phyloP scores from a whole-genome alignment of 92 coral and sea anemone genomes.

The Heteractis magnifica region DNA sequence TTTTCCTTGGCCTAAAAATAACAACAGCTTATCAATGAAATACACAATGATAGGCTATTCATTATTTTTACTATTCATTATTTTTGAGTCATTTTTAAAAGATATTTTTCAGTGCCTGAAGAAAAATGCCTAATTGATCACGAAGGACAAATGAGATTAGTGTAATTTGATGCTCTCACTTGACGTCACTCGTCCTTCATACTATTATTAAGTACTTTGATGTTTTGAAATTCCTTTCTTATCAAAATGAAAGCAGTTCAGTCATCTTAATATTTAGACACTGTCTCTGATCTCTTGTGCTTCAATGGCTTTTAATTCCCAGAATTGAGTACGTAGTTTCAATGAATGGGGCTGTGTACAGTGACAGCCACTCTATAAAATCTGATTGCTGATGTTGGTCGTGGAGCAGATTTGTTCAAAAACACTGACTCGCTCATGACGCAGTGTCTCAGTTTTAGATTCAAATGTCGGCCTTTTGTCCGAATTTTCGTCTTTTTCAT shows the following conservation, averaged over 20 bases:
- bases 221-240: not conserved
- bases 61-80: not conserved
- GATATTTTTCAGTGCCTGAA: not conserved
- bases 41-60: not conserved
- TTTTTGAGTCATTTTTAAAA: not conserved
- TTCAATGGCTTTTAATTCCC: not conserved
- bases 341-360: not conserved
- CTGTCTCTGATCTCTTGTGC: not conserved
- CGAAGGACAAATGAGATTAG: too few relatives aligned
- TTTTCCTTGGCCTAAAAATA: not conserved
- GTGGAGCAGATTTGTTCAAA: not conserved
- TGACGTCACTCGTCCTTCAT: constrained; percentile 8
- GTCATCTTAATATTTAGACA: constrained; percentile 2
- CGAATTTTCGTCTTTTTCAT: too few relatives aligned
- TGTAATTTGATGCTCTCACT: not conserved
- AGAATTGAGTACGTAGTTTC: not conserved
- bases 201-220: not conserved
- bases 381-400: not conserved
- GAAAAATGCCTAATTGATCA: not conserved
- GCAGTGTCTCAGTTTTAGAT: not conserved
- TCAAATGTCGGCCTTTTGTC: not conserved
- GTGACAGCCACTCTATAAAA: not conserved
- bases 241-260: not conserved
- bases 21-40: not conserved
- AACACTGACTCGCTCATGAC: not conserved